Conservation (phyloP, 2,113 vertebrate genomes). For the Anser brachyrhynchus region DNA sequence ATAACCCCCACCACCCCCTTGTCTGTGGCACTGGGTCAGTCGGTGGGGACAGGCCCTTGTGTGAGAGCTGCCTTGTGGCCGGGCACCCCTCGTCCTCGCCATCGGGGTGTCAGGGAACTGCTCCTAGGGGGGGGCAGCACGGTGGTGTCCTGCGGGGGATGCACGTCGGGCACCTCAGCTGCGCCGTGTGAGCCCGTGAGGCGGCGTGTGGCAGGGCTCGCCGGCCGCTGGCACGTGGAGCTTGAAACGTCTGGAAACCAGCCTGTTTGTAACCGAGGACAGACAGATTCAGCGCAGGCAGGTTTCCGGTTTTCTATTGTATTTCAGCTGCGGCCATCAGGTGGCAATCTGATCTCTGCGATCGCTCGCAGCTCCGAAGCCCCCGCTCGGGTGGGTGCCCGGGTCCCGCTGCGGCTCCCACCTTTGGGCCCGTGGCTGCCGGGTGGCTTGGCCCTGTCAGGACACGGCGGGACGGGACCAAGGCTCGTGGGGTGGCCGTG, state of each 20-base stretch:
- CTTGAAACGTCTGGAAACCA: background rate
- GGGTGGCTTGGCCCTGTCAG: too few relatives aligned
- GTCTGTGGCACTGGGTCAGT: too few relatives aligned
- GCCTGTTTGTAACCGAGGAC: background rate
- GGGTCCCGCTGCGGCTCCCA: too few relatives aligned
- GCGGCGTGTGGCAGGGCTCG: fast-evolving
- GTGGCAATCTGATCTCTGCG: constrained; percentile 64
- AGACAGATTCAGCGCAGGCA: background rate
- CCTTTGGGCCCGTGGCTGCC: background rate
- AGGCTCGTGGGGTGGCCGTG: too few relatives aligned
- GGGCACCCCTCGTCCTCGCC: too few relatives aligned
- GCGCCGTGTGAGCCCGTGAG: background rate
- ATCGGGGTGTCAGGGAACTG: too few relatives aligned
- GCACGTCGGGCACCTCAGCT: background rate
- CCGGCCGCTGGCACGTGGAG: background rate
- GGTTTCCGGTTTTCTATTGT: constrained; percentile 9
- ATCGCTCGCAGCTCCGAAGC: background rate
- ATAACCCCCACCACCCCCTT: fast-evolving
- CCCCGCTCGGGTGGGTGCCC: background rate
- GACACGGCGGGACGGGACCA: too few relatives aligned
- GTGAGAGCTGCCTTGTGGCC: too few relatives aligned
- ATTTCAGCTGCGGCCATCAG: constrained; percentile 69
- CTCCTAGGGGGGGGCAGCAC: too few relatives aligned
- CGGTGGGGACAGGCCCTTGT: too few relatives aligned
- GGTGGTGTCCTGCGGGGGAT: background rate